Evolutionary conservation across 2,113 vertebrate genomes (phyloP).

Genomic region (Columba livia): DNA sequence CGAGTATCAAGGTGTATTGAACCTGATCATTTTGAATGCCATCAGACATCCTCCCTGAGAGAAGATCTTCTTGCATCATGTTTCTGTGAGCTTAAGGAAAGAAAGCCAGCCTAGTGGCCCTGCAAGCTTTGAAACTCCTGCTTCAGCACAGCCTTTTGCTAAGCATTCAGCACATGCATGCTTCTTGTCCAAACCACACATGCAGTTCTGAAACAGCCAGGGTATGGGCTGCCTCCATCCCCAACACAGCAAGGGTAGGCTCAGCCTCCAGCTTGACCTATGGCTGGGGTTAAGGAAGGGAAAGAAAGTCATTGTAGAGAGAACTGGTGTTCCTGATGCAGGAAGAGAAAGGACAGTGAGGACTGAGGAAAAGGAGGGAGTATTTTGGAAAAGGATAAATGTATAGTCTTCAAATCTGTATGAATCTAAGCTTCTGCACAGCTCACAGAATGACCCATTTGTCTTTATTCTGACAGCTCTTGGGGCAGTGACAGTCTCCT

Average conservation of each 20-base stretch:
- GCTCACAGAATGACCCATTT: not conserved
- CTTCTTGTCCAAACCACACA: not conserved
- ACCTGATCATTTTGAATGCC: not conserved
- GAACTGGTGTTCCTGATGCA: not conserved
- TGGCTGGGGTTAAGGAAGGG: not conserved
- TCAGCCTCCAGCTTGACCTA: not conserved
- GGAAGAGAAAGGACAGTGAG: not conserved
- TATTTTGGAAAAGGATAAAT: not conserved
- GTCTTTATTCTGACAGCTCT: not conserved
- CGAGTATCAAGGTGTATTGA: not conserved
- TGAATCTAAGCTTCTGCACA: not conserved
- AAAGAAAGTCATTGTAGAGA: not conserved
- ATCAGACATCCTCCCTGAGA: not conserved
- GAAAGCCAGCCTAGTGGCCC: not conserved
- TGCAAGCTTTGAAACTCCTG: not conserved
- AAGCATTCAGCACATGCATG: not conserved
- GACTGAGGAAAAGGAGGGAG: not conserved
- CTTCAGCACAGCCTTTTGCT: not conserved
- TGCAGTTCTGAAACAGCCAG: not conserved
- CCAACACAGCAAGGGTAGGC: rapidly evolving
- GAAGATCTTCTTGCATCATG: not conserved
- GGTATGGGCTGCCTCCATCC: rapidly evolving
- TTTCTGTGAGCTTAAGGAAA: not conserved
- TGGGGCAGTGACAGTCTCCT: not conserved
- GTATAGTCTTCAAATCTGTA: not conserved